These are phyloP conservation scores for Caenorhabditis japonica DNA, from an alignment of 2,888 invertebrate species.

Conservation along the genomic window DNA sequence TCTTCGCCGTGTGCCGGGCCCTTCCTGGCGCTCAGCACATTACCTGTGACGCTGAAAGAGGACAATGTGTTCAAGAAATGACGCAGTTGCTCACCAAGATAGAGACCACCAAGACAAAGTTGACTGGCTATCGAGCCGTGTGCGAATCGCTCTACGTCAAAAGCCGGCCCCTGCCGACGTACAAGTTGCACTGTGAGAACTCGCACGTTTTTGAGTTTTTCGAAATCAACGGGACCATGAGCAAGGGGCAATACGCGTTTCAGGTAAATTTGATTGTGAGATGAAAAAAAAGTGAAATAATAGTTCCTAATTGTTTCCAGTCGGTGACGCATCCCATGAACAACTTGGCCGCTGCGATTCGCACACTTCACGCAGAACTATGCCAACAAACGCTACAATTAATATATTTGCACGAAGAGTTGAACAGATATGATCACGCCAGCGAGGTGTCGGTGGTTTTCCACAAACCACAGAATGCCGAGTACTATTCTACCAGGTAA, in stretches of 20 bases:
- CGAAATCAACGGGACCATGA: slow-evolving; percentile 24
- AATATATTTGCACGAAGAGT: slow-evolving; percentile 55
- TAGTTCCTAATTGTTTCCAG: slow-evolving; percentile 19
- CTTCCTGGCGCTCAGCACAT: slow-evolving; percentile 96
- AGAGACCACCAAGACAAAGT: slow-evolving; percentile 91
- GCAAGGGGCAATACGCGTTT: background rate
- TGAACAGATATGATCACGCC: slow-evolving; percentile 53
- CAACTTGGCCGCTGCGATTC: slow-evolving; percentile 2
- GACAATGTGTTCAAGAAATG: slow-evolving; percentile 82
- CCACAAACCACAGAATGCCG: slow-evolving; percentile 28
- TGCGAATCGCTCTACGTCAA: slow-evolving; percentile 84
- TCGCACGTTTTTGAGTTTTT: slow-evolving; percentile 45
- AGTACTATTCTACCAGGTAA: slow-evolving; percentile 51
- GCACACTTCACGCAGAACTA: slow-evolving; percentile 66
- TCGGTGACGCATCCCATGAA: slow-evolving; percentile 15
- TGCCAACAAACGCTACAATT: slow-evolving; percentile 57
- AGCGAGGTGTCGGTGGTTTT: slow-evolving; percentile 23
- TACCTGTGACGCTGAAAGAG: slow-evolving; percentile 93
- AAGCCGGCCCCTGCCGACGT: slow-evolving; percentile 37
- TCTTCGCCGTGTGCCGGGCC: slow-evolving; percentile 89
- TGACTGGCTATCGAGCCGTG: slow-evolving; percentile 90
- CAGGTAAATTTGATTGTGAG: background rate
- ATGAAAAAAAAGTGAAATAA: background rate
- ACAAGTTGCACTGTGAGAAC: slow-evolving; percentile 51
- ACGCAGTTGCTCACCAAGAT: slow-evolving; percentile 92